These are phyloP conservation scores for Brenthis hecate DNA, from an alignment of 2,888 invertebrate species.

Conservation along the genomic window DNA sequence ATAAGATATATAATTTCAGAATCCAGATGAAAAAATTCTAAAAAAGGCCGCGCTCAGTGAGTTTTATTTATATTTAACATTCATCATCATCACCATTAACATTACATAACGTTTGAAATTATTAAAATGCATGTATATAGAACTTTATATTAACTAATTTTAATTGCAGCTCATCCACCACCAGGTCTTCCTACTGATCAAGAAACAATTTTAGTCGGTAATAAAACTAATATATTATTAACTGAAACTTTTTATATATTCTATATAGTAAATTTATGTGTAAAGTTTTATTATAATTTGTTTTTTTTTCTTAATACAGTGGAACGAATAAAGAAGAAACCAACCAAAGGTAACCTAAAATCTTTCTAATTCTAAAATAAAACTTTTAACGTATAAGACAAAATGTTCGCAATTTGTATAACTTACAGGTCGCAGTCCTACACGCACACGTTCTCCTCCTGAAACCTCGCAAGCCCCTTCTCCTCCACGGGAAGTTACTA, in stretches of 20 bases:
- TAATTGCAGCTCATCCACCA: conserved; percentile 35
- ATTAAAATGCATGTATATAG: too few relatives aligned
- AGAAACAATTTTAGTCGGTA: conserved; percentile 66
- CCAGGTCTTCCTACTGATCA: conserved; percentile 42
- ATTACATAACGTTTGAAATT: neutral
- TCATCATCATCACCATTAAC: neutral
- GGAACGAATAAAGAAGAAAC: conserved; percentile 55
- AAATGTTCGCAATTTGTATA: neutral
- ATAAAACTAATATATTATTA: conserved; percentile 34
- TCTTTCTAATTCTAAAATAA: neutral
- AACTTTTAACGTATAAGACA: neutral
- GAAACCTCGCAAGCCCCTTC: conserved; percentile 19
- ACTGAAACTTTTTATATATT: neutral
- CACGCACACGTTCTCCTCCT: conserved; percentile 35
- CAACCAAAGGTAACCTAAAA: conserved; percentile 46
- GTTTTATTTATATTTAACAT: neutral
- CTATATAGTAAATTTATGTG: conserved; percentile 3
- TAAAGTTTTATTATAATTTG: neutral
- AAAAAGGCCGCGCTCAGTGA: conserved; percentile 14
- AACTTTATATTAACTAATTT: neutral
- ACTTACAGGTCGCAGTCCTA: conserved; percentile 32
- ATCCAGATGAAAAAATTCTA: conserved; percentile 5
- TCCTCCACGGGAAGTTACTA: conserved; percentile 24
- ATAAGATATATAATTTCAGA: conserved; percentile 8
- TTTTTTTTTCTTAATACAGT: conserved; percentile 53